Conservation (phyloP, 1,140 invertebrate genomes). For the Drosophila pseudoananassae region DNA sequence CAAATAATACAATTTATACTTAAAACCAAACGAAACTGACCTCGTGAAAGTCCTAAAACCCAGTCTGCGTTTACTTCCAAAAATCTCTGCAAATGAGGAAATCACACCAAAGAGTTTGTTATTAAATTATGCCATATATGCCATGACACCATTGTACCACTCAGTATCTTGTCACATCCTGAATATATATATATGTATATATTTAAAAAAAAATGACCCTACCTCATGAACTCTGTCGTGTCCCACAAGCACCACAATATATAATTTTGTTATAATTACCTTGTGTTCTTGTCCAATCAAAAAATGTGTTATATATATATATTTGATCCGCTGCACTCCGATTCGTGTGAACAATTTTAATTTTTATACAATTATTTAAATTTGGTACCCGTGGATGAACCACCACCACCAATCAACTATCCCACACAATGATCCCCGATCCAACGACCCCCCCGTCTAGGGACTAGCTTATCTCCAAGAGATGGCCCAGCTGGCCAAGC, state of each 20-base stretch:
- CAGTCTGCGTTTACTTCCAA: slow-evolving; percentile 5
- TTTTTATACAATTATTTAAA: slow-evolving; percentile 48
- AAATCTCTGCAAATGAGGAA: slow-evolving; percentile 65
- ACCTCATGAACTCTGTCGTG: slow-evolving; percentile 32
- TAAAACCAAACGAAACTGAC: slow-evolving; percentile 22
- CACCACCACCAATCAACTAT: not conserved
- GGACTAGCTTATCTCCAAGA: slow-evolving; percentile 78
- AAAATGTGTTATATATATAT: slow-evolving; percentile 13
- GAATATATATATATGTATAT: not conserved
- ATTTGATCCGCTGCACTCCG: slow-evolving; percentile 41
- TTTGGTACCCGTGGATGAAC: slow-evolving; percentile 8
- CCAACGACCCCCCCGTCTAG: slow-evolving; percentile 44
- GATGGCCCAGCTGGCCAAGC: slow-evolving; percentile 75
- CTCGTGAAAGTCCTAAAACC: slow-evolving; percentile 12
- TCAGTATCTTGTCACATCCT: slow-evolving; percentile 16
- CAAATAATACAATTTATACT: not conserved
- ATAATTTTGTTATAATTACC: slow-evolving; percentile 51
- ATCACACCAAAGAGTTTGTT: slow-evolving; percentile 2
- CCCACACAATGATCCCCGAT: slow-evolving; percentile 30
- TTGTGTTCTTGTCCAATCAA: slow-evolving; percentile 45
- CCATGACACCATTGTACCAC: slow-evolving; percentile 23
- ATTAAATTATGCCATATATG: slow-evolving; percentile 7
- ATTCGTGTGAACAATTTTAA: slow-evolving; percentile 61
- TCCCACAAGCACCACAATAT: slow-evolving; percentile 36
- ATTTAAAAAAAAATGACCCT: no score